Evolutionary conservation across 2,113 vertebrate genomes (phyloP), one percentile per base, ranked within the genome.

Genomic region (Scytalopus superciliaris): DNA sequence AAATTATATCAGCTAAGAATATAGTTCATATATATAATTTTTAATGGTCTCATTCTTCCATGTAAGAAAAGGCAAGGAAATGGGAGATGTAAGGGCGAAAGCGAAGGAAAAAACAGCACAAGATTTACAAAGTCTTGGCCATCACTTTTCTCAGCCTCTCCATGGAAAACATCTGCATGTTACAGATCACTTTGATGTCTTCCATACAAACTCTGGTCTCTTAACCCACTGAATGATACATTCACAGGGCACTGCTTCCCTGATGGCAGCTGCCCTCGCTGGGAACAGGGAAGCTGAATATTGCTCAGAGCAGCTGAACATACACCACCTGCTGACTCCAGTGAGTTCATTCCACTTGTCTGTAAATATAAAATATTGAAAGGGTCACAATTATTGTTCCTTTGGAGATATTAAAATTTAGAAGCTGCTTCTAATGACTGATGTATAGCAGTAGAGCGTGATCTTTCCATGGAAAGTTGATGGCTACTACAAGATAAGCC

Each of bases 331-430:
- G 90, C 87, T 94, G 89, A 83, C 87, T 35, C 80, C 83, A 92
- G 37, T 35, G 87, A 87, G 87, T 84, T 96, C 88, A 87, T 81
- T 62, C 80, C 11, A 53, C 79, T 78, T 63, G 57, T 74, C 77
- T 90, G 90, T 47, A 87, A 82, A 87, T 37, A 45, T 86, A 39
- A 90, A 96, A 87, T 84, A 94, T 56, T 39, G 78, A 64, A 83
- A 74, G 42, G 42, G 73, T 76, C 3, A 2, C 87, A 63, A 74
- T 93, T 92, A 84, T 87, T 94, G 88, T 90, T 95, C 85, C 85
- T 96, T 85, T 94, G 93, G 89, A 95, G 88, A 87, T 77, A 77
- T 11, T 89, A 70, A 93, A 63, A 31, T 79, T 95, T 84, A 68
- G 70, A 84, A 84, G 80, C 77, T 91, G 87, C 62, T 31, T 70